Conservation (phyloP, 2,888 invertebrate genomes). For the Hesperia comma region DNA sequence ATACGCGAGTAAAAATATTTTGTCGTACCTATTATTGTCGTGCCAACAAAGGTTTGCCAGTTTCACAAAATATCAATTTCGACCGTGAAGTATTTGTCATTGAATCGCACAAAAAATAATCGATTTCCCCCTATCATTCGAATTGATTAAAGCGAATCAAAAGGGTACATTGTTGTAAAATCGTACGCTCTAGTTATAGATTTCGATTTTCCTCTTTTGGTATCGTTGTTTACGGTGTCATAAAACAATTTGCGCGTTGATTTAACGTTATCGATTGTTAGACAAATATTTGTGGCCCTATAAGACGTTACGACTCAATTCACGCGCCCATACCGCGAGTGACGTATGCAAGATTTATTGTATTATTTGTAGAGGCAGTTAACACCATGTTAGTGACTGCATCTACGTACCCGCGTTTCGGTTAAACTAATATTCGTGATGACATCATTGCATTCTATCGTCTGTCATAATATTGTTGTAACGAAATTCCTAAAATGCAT, state of each 20-base stretch:
- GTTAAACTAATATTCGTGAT: conserved; percentile 23
- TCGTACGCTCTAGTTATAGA: not conserved
- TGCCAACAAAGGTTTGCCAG: conserved; percentile 14
- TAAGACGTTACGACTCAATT: too few relatives aligned
- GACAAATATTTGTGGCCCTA: too few relatives aligned
- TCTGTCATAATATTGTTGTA: conserved; percentile 27
- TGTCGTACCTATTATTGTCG: conserved; percentile 2
- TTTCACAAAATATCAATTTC: conserved; percentile 16
- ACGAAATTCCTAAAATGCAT: conserved; percentile 24
- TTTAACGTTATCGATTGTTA: too few relatives aligned
- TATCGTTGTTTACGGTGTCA: too few relatives aligned
- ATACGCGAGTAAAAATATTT: conserved; percentile 31
- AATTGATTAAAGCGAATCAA: not conserved
- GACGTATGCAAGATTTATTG: not conserved
- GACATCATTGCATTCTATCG: conserved; percentile 26
- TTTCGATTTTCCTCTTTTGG: too few relatives aligned
- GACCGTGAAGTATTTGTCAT: conserved; percentile 36
- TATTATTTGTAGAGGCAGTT: conserved; percentile 16
- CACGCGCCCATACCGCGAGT: too few relatives aligned
- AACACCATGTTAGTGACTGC: conserved; percentile 11
- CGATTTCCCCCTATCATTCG: conserved; percentile 6
- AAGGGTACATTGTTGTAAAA: not conserved
- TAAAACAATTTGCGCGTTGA: too few relatives aligned
- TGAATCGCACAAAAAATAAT: conserved; percentile 2
- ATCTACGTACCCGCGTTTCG: not conserved